phyloP scores from a whole-genome alignment of 2,888 invertebrate species.

The Meteorus cinctellus region DNA sequence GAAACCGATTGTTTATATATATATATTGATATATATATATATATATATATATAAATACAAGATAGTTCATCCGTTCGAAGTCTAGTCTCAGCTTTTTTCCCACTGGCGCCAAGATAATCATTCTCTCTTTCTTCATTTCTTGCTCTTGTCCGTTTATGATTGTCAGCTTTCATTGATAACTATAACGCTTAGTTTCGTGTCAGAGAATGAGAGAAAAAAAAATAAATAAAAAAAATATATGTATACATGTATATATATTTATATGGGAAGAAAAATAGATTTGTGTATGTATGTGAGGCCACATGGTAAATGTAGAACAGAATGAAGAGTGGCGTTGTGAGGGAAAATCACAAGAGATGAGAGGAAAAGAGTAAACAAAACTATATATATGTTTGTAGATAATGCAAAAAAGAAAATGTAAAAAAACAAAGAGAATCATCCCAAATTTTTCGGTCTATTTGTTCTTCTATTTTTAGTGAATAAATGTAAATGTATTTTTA shows the following conservation, averaged over 20 bases:
- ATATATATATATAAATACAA: neutral
- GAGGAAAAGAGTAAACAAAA: neutral
- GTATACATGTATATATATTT: conserved; percentile 2
- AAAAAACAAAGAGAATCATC: too few relatives aligned
- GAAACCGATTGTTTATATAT: neutral
- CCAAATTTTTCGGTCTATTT: too few relatives aligned
- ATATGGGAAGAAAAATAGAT: conserved; percentile 6
- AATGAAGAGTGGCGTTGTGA: neutral
- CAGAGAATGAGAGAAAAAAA: neutral
- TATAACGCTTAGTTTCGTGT: neutral
- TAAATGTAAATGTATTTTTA: neutral
- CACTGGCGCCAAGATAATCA: conserved; percentile 43
- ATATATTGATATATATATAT: neutral
- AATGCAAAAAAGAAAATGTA: too few relatives aligned
- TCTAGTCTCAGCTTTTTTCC: conserved; percentile 40
- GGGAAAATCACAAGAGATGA: too few relatives aligned
- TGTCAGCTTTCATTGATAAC: conserved; percentile 32
- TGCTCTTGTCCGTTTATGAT: neutral
- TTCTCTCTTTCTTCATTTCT: conserved; percentile 12
- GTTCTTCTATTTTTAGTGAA: too few relatives aligned
- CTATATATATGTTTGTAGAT: neutral
- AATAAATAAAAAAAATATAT: too few relatives aligned
- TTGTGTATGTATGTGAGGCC: neutral
- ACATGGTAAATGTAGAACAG: neutral
- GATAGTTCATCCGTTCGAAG: conserved; percentile 39